A percentile compares a stretch with the other conserved stretches of the same genome.
These are phyloP conservation scores for Polyommatus icarus DNA, from an alignment of 2,888 invertebrate species.

Conservation along the genomic window DNA sequence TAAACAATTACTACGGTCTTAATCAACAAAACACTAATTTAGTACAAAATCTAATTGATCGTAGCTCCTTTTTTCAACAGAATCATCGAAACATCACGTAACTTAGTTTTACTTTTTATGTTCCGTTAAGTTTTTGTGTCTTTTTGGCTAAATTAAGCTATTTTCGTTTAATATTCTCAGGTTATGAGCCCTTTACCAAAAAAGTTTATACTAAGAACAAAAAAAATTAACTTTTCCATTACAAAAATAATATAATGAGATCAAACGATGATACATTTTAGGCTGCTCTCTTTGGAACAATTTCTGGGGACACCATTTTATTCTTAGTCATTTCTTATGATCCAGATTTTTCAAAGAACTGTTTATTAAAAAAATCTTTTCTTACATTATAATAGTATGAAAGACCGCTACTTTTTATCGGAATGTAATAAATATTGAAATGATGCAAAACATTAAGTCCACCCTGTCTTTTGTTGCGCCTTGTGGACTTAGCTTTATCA, in stretches of 20 bases:
- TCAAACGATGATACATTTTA: constrained; percentile 78
- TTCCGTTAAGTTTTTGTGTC: neutral
- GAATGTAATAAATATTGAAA: neutral
- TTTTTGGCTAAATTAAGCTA: neutral
- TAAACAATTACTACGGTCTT: neutral
- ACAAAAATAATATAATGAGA: constrained; percentile 77
- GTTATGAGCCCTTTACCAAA: constrained; percentile 52
- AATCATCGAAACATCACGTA: neutral
- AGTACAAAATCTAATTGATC: neutral
- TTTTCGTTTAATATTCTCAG: neutral
- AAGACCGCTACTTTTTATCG: neutral
- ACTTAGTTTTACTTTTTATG: neutral
- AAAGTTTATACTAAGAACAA: constrained; percentile 49
- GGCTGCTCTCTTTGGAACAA: constrained; percentile 81
- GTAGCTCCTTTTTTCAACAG: neutral
- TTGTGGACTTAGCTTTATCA: neutral
- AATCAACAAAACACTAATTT: neutral
- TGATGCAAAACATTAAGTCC: neutral
- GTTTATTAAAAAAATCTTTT: neutral
- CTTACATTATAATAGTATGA: neutral
- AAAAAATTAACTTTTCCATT: constrained; percentile 74
- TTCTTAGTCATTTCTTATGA: constrained; percentile 34
- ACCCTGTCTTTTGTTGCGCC: neutral
- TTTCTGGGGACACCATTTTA: constrained; percentile 47
- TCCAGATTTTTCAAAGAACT: constrained; percentile 34